A percentile compares a stretch with the other conserved stretches of the same genome.
Conservation (phyloP, 1,140 invertebrate species). For the Papilio glaucus region DNA sequence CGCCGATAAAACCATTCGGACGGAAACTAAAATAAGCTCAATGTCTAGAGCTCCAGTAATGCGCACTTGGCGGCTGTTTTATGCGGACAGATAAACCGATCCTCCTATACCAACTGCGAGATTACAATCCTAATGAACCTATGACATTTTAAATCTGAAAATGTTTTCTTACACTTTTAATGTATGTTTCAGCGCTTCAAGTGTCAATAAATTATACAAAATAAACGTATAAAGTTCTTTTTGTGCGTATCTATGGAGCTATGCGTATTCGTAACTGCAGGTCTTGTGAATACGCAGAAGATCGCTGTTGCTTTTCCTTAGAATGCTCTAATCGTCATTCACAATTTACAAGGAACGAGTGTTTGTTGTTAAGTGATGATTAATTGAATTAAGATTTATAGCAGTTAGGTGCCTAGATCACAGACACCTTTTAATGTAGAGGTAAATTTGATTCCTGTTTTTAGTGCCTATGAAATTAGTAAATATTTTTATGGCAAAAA, state of each 20-base stretch:
- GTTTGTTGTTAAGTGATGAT: no score
- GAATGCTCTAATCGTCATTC: not conserved
- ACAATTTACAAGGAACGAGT: no score
- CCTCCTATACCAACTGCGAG: constrained; percentile 27
- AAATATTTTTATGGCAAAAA: no score
- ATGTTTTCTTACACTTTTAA: not conserved
- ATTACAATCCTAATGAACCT: constrained; percentile 5
- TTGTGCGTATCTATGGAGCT: not conserved
- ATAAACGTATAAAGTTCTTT: not conserved
- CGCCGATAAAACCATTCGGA: constrained; percentile 50
- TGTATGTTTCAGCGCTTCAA: not conserved
- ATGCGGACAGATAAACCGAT: constrained; percentile 37
- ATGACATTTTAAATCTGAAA: not conserved
- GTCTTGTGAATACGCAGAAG: not conserved
- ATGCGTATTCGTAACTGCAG: not conserved
- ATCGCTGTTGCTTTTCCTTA: not conserved
- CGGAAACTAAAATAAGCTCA: constrained; percentile 53
- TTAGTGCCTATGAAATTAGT: no score
- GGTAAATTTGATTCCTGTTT: no score
- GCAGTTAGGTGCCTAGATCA: no score
- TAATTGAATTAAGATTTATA: no score
- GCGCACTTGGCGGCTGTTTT: constrained; percentile 25
- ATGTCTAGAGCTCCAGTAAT: constrained; percentile 42
- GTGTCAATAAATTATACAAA: not conserved
- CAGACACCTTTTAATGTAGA: no score